Evolutionary conservation across 2,797 vertebrate genomes (phyloP).

Genomic region (Ambastaia sidthimunki): DNA sequence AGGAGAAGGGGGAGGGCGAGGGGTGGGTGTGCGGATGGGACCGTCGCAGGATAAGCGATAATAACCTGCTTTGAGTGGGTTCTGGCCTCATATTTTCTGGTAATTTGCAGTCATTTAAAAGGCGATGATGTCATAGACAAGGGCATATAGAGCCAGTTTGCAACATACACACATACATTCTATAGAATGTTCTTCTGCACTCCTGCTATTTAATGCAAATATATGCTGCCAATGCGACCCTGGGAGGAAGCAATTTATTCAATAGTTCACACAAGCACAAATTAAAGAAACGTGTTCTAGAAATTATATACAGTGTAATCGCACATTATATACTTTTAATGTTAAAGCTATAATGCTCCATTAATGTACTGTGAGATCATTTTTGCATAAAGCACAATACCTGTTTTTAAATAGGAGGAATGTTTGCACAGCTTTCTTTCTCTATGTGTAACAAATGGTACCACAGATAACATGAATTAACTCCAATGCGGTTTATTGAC

Average conservation of each 20-base stretch:
- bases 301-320: not conserved
- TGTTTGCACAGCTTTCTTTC: no score
- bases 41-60: constrained; percentile 26
- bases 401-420: no score
- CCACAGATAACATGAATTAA: no score
- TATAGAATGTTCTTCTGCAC: not conserved
- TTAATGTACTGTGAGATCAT: no score
- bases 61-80: constrained; percentile 34
- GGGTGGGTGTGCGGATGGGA: not conserved
- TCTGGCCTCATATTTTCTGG: constrained; percentile 34
- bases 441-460: no score
- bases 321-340: no score
- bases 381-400: no score
- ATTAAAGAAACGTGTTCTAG: not conserved
- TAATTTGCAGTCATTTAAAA: constrained; percentile 41
- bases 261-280: not conserved
- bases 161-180: no score
- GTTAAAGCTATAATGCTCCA: no score
- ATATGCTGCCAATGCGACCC: not conserved
- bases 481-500: not conserved
- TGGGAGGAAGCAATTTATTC: not conserved
- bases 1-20: not conserved
- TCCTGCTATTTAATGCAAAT: not conserved
- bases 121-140: constrained; percentile 44
- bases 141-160: constrained; percentile 4